Evolutionary conservation across 1,140 invertebrate genomes (phyloP).

Genomic region (Leptoteleia sp.): DNA sequence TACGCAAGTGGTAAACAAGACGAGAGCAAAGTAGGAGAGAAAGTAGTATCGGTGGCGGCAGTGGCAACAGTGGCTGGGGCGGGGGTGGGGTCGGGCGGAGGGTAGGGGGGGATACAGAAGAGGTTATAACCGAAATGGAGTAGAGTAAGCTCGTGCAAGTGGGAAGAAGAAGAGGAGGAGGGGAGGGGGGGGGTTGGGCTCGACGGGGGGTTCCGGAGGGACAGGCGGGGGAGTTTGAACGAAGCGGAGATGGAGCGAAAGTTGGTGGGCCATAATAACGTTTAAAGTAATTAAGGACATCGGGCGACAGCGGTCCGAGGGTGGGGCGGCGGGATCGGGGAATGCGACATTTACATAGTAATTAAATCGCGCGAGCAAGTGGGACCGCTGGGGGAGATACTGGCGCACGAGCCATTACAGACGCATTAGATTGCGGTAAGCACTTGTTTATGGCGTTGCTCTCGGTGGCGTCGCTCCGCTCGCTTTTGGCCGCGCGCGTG

Average conservation of each 20-base stretch:
- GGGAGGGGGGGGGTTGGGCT: no score
- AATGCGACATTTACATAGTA: conserved; percentile 82
- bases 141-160: conserved; percentile 68
- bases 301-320: conserved; percentile 75
- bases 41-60: no score
- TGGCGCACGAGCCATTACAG: conserved; percentile 80
- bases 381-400: conserved; percentile 79
- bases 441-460: conserved; percentile 81
- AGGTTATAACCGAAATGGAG: conserved; percentile 69
- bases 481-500: conserved; percentile 44
- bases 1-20: conserved; percentile 56
- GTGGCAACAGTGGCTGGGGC: neutral
- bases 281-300: conserved; percentile 82
- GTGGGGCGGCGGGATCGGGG: conserved; percentile 74
- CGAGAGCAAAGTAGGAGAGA: conserved; percentile 39
- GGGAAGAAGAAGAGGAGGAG: neutral
- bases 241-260: conserved; percentile 72
- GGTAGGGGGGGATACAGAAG: no score
- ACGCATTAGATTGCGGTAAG: conserved; percentile 82
- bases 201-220: conserved; percentile 1
- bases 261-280: conserved; percentile 80
- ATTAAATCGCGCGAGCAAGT: conserved; percentile 81
- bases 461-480: conserved; percentile 45
- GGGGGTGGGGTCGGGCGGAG: no score
- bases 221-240: conserved; percentile 17